phyloP scores from a whole-genome alignment of 2,113 vertebrate species.

The Sarotherodon lohbergeri region DNA sequence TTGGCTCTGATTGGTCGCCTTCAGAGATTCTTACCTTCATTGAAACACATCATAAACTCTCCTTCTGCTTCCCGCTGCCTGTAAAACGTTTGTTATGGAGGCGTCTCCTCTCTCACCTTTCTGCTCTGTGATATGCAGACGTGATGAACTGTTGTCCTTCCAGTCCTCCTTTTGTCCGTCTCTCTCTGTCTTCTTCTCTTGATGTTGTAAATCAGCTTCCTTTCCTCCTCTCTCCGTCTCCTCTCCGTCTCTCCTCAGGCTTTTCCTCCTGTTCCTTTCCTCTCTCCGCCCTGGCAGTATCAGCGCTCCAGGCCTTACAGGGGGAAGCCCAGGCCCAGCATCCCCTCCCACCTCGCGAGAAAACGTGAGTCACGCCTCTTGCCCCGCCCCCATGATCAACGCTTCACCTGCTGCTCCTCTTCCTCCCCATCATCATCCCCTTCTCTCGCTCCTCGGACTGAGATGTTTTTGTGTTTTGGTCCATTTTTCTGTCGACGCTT shows the following conservation, averaged over 20 bases:
- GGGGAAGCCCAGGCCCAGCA: constrained; percentile 40
- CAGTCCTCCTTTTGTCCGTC: background rate
- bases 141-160: background rate
- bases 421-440: background rate
- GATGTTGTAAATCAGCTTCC: background rate
- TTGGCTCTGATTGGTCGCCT: background rate
- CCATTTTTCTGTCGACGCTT: background rate
- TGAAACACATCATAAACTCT: too few relatives aligned
- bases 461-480: background rate
- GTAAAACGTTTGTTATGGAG: background rate
- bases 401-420: background rate
- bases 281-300: constrained; percentile 69
- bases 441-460: background rate
- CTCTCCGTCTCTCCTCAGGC: constrained; percentile 30
- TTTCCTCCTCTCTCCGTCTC: background rate
- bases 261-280: constrained; percentile 42
- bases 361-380: constrained; percentile 39
- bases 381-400: background rate
- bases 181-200: background rate
- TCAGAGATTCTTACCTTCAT: accelerated
- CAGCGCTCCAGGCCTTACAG: constrained; percentile 64
- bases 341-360: constrained; percentile 46
- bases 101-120: background rate
- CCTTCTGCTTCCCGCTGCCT: accelerated
- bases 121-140: background rate